Evolutionary conservation across 2,797 vertebrate species (phyloP).

Genomic region (Chelon auratus): DNA sequence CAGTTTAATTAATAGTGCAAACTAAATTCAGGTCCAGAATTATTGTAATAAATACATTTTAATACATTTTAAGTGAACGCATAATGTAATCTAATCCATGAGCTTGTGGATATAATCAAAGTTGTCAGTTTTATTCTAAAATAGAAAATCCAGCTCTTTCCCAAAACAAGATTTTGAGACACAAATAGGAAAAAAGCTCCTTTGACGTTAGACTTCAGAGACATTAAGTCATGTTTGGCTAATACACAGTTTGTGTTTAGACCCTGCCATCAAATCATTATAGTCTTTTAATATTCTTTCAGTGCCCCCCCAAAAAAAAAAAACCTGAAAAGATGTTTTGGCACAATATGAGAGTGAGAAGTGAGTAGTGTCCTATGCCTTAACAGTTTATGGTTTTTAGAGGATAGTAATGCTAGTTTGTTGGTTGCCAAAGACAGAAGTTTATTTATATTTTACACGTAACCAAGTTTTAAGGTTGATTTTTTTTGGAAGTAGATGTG

Average conservation of each 20-base stretch:
- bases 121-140: background rate
- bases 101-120: background rate
- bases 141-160: background rate
- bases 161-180: too few relatives aligned
- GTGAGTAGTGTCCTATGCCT: background rate
- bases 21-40: too few relatives aligned
- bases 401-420: background rate
- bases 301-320: too few relatives aligned
- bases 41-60: too few relatives aligned
- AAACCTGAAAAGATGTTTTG: background rate
- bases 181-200: too few relatives aligned
- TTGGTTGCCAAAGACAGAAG: conserved; percentile 12
- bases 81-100: too few relatives aligned
- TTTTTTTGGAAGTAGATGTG: background rate
- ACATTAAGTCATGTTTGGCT: background rate
- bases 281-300: background rate
- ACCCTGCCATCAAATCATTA: background rate
- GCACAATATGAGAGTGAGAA: background rate
- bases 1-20: too few relatives aligned
- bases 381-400: background rate
- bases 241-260: background rate
- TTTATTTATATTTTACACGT: background rate
- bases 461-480: background rate
- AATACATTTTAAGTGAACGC: too few relatives aligned
- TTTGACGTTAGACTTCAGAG: background rate